Percentiles rank a stretch among this genome's conserved stretches.
Evolutionary conservation across 1,140 invertebrate genomes (phyloP).

Genomic region (Drosophila dunni): DNA sequence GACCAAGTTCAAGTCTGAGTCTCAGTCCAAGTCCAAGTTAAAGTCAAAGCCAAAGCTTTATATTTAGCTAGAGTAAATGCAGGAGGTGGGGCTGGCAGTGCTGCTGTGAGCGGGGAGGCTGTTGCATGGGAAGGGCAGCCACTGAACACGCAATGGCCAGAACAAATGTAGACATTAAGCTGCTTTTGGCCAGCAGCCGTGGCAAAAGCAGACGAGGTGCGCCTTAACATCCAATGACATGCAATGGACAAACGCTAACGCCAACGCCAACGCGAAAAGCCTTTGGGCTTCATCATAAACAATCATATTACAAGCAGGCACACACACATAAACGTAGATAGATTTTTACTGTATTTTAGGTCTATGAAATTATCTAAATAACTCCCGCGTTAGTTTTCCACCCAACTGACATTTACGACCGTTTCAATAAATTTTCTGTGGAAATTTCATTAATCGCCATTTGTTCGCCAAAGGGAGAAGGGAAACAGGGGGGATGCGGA

Average conservation of each 20-base stretch:
- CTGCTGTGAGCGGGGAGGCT: neutral
- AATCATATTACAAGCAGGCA: neutral
- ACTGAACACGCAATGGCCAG: constrained; percentile 78
- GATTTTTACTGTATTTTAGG: constrained; percentile 49
- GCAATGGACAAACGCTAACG: constrained; percentile 59
- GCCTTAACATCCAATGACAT: constrained; percentile 66
- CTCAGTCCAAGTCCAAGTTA: neutral
- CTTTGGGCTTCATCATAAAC: constrained; percentile 45
- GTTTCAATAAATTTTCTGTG: constrained; percentile 70
- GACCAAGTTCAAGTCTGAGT: constrained; percentile 12
- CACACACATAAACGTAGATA: neutral
- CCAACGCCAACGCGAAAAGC: neutral
- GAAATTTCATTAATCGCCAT: constrained; percentile 75
- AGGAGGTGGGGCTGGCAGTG: constrained; percentile 8
- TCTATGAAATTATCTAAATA: constrained; percentile 70
- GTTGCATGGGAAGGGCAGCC: constrained; percentile 64
- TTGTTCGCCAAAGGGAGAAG: neutral
- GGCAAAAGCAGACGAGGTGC: constrained; percentile 39
- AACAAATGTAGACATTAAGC: constrained; percentile 83
- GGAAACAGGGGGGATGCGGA: constrained; percentile 15
- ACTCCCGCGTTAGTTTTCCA: constrained; percentile 45
- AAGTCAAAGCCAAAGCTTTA: constrained; percentile 19
- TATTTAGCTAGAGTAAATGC: constrained; percentile 25
- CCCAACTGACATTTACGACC: constrained; percentile 51
- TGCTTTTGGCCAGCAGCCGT: constrained; percentile 29